Evolutionary conservation across 2,888 invertebrate species (phyloP), one percentile per base, ranked within the genome.

Genomic region (Peribatodes rhomboidaria): DNA sequence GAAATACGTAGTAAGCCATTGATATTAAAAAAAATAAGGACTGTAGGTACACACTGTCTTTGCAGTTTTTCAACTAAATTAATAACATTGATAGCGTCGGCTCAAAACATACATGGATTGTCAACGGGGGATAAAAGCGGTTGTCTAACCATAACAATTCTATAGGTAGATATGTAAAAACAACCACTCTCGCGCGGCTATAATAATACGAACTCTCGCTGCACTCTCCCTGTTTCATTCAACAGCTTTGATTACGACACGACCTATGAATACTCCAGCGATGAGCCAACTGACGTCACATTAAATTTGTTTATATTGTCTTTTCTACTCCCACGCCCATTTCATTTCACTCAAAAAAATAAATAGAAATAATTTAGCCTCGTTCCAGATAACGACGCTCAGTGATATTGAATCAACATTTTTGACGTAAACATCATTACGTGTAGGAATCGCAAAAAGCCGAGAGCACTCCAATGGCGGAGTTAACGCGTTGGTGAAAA

Each of bases 161-260:
- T n/a, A n/a, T n/a, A n/a, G n/a, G n/a, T n/a, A n/a, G n/a, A 27
- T 27, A 27, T 27, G 27, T n/a, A n/a, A n/a, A n/a, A n/a, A 27
- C 6, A 6, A 27, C 14, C 7, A 35, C 11, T n/a, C 16, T 37
- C 22, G 20, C 8, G 52, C 18, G 52, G 20, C 14, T 14, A 42
- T 47, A 55, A 44, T 31, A 49, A 52, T 31, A 53, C 11, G 16
- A 13, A 39, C 31, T 16, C 41, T 39, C 22, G 31, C 35, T 63
- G 58, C 58, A 58, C 53, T 63, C 33, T 33, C 52, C 14, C 39
- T 14, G 41, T 14, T 18, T 59, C 52, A 60, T 65, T 56, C 52
- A 60, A 44, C 20, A 56, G 11, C n/a, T 46, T 31, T 22, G 55
- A 60, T 60, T 61, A 49, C 54, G 37, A 49, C 47, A 55, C 37